Conservation (phyloP, 2,888 invertebrate genomes). For the Ormyrus nitidulus region DNA sequence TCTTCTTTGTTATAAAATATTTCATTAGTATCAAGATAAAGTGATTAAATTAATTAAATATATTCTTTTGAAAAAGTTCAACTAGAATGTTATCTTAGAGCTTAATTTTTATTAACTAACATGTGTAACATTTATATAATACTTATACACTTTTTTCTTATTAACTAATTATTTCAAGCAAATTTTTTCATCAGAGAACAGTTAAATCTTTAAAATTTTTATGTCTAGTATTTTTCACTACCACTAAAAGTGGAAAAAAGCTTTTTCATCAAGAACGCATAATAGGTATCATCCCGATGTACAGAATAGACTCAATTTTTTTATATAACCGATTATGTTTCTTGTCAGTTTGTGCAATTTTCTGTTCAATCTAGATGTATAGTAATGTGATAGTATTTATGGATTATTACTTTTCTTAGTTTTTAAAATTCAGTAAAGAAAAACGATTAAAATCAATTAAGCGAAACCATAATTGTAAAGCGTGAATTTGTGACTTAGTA, state of each 20-base stretch:
- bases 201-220: conserved; percentile 6
- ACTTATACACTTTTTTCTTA: not conserved
- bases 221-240: conserved; percentile 40
- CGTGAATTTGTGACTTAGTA: no score
- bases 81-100: not conserved
- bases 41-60: not conserved
- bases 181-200: conserved; percentile 39
- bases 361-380: conserved; percentile 12
- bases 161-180: not conserved
- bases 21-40: not conserved
- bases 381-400: conserved; percentile 43
- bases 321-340: conserved; percentile 33
- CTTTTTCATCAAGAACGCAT: conserved; percentile 35
- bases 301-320: conserved; percentile 35
- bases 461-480: conserved; percentile 1
- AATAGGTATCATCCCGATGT: conserved; percentile 34
- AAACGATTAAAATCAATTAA: no score
- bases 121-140: not conserved
- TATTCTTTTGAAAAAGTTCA: not conserved
- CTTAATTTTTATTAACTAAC: conserved; percentile 4
- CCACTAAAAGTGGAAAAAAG: conserved; percentile 22
- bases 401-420: conserved; percentile 15
- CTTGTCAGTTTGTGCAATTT: conserved; percentile 49
- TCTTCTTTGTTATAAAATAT: no score
- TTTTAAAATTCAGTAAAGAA: conserved; percentile 10